These are phyloP conservation scores for Neelides sp. DNA, from an alignment of 1,140 invertebrate species.

Conservation along the genomic window DNA sequence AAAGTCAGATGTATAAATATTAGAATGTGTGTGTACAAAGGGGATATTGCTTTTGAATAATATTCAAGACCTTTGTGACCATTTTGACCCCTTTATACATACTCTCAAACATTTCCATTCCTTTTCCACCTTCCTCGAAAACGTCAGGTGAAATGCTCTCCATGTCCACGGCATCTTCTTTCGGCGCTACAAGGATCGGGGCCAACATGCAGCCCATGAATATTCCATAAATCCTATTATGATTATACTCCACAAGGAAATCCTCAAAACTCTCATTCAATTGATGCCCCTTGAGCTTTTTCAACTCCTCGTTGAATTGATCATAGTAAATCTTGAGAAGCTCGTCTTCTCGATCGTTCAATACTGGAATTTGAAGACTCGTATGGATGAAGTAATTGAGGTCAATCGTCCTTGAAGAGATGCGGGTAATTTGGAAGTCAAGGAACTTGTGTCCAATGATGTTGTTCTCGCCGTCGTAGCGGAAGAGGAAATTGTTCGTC, in stretches of 20 bases:
- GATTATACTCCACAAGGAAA: conserved; percentile 8
- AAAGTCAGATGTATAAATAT: too few relatives aligned
- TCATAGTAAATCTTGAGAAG: conserved; percentile 14
- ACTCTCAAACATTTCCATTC: conserved; percentile 3
- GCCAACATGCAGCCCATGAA: conserved; percentile 15
- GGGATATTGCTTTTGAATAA: too few relatives aligned
- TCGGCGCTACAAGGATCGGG: conserved; percentile 17
- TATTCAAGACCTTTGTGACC: too few relatives aligned
- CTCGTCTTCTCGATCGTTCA: conserved; percentile 16
- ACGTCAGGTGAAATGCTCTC: conserved; percentile 8
- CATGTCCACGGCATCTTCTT: conserved; percentile 19
- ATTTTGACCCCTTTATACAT: too few relatives aligned
- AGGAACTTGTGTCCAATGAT: conserved; percentile 33
- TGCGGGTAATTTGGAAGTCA: conserved; percentile 42
- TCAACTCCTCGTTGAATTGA: conserved; percentile 3
- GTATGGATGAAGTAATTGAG: conserved; percentile 46
- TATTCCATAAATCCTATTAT: background rate
- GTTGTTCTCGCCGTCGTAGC: conserved; percentile 35
- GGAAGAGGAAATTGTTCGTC: conserved; percentile 60
- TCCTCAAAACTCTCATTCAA: conserved; percentile 13
- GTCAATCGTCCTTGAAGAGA: conserved; percentile 42
- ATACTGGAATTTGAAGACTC: conserved; percentile 33
- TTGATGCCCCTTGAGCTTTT: background rate
- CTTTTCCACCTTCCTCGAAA: background rate
- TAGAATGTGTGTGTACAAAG: too few relatives aligned